Evolutionary conservation across 2,113 vertebrate genomes (phyloP).

Genomic region (Callorhinus ursinus): DNA sequence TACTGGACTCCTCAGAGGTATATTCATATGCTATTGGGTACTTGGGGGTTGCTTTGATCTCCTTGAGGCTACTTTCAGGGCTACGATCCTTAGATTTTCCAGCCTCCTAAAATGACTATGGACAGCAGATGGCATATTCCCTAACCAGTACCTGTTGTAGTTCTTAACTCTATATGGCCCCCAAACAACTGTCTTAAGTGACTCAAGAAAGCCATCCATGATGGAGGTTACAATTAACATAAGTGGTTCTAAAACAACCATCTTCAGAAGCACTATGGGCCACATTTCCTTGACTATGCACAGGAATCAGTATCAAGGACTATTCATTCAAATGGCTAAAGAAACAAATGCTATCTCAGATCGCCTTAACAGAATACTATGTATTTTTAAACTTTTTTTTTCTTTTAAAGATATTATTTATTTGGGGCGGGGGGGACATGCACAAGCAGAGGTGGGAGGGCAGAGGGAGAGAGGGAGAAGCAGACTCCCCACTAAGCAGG

Average conservation of each 20-base stretch:
- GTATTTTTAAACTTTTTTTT: background rate
- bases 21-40: background rate
- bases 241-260: background rate
- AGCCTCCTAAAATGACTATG: background rate
- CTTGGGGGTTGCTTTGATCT: background rate
- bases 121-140: background rate
- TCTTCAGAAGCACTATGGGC: background rate
- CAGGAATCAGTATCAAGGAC: background rate
- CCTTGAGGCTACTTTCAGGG: background rate
- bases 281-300: background rate
- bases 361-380: background rate
- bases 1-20: background rate
- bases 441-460: no score
- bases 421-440: background rate
- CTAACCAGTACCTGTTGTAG: background rate
- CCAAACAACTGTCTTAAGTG: background rate
- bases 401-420: background rate
- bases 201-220: background rate
- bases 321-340: background rate
- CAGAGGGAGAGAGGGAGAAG: no score
- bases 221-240: background rate
- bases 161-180: background rate
- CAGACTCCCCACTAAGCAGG: no score
- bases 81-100: background rate
- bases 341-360: background rate